These are phyloP conservation scores for Etia nguti DNA, from an alignment of 2,113 vertebrate species.

Conservation along the genomic window DNA sequence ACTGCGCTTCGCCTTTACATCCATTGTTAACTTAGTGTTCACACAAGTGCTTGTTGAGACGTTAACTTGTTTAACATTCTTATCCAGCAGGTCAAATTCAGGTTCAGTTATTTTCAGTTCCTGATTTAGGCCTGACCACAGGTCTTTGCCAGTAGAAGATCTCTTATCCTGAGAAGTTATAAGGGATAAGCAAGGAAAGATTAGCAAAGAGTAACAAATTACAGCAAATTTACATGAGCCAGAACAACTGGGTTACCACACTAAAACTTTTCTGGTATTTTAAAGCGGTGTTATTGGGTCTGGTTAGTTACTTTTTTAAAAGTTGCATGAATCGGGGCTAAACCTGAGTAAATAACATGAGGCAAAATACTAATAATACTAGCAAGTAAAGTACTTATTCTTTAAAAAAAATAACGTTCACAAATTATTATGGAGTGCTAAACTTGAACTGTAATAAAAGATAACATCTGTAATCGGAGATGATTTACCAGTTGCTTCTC, in stretches of 20 bases:
- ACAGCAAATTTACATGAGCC: neutral
- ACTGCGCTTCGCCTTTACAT: slow-evolving; percentile 59
- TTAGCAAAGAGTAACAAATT: neutral
- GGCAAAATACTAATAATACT: fast-evolving
- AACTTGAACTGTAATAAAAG: neutral
- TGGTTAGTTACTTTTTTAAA: neutral
- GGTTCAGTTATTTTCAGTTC: slow-evolving; percentile 86
- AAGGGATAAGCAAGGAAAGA: neutral
- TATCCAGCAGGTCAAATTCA: slow-evolving; percentile 71
- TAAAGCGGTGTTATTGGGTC: neutral
- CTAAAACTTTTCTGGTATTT: neutral
- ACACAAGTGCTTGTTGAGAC: slow-evolving; percentile 15
- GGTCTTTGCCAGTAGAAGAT: slow-evolving; percentile 40
- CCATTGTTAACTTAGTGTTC: slow-evolving; percentile 36
- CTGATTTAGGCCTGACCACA: slow-evolving; percentile 80
- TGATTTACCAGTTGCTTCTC: slow-evolving; percentile 54
- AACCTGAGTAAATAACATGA: neutral
- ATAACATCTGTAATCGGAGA: neutral
- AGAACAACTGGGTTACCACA: neutral
- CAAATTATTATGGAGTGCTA: neutral
- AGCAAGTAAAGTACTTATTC: neutral
- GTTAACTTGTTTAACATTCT: slow-evolving; percentile 40
- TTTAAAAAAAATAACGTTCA: neutral
- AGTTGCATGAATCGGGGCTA: neutral
- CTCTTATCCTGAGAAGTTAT: slow-evolving; percentile 67